Percentiles rank a stretch among this genome's conserved stretches.
Conservation (phyloP, 2,888 invertebrate genomes). For the Malthinus seriepunctatus region DNA sequence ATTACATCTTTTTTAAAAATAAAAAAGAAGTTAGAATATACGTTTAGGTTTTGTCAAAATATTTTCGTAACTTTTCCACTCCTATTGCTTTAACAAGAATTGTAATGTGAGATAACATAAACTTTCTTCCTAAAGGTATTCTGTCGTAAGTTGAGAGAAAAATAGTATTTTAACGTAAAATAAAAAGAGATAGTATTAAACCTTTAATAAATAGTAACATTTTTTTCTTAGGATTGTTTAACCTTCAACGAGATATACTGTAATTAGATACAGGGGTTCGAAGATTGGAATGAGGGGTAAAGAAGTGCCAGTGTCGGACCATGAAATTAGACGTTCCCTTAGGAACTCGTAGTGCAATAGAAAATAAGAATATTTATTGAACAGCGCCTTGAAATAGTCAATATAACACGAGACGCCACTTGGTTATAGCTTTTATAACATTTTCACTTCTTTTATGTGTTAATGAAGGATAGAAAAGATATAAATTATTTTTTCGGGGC, state of each 20-base stretch:
- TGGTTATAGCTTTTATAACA: slow-evolving; percentile 36
- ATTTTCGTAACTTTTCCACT: slow-evolving; percentile 39
- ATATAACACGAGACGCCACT: slow-evolving; percentile 36
- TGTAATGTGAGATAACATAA: slow-evolving; percentile 41
- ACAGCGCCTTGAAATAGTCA: slow-evolving; percentile 33
- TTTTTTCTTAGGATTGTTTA: slow-evolving; percentile 26
- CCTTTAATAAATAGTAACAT: slow-evolving; percentile 11
- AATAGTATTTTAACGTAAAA: not conserved
- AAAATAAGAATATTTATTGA: slow-evolving; percentile 46
- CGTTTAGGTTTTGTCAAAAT: slow-evolving; percentile 33
- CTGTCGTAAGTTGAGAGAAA: slow-evolving; percentile 36
- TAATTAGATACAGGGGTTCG: slow-evolving; percentile 52
- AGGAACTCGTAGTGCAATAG: slow-evolving; percentile 42
- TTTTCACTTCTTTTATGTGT: slow-evolving; percentile 39
- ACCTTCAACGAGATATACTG: slow-evolving; percentile 49
- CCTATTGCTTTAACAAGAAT: slow-evolving; percentile 40
- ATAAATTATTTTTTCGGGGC: slow-evolving; percentile 31
- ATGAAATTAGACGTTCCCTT: slow-evolving; percentile 51
- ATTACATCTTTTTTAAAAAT: too few species aligned
- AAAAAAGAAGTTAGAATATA: too few species aligned
- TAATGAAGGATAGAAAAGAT: slow-evolving; percentile 36
- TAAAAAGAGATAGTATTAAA: slow-evolving; percentile 15
- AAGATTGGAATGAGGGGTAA: slow-evolving; percentile 47
- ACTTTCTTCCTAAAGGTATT: slow-evolving; percentile 32
- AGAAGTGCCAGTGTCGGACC: slow-evolving; percentile 49